Conservation (phyloP, 2,797 vertebrate genomes). For the Fratercula arctica region DNA sequence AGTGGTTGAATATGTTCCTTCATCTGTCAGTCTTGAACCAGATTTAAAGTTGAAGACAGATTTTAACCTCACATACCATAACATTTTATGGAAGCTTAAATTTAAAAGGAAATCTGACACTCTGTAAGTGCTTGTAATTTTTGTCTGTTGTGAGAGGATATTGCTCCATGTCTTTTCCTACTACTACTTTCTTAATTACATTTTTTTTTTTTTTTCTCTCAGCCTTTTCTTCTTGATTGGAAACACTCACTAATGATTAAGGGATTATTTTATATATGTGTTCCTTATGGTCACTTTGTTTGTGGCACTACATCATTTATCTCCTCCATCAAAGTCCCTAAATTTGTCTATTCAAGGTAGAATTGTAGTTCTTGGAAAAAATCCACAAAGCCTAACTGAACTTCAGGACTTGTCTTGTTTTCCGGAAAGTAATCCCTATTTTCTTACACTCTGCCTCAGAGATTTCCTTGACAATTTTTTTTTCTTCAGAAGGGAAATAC, state of each 20-base stretch:
- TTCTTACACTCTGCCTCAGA: neutral
- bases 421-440: conserved; percentile 25
- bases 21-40: neutral
- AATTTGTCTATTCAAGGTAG: conserved; percentile 38
- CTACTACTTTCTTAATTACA: neutral
- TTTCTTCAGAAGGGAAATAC: conserved; percentile 10
- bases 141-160: neutral
- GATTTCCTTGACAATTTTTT: neutral
- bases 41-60: neutral
- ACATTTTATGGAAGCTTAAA: neutral
- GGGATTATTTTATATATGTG: conserved; percentile 51
- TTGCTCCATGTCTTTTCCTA: neutral
- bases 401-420: conserved; percentile 38
- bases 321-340: conserved; percentile 16
- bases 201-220: neutral
- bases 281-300: conserved; percentile 51
- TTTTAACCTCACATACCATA: neutral
- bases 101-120: neutral
- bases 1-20: neutral
- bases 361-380: conserved; percentile 59
- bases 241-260: conserved; percentile 53
- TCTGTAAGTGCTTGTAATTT: neutral
- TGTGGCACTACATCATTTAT: conserved; percentile 42
- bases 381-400: conserved; percentile 52
- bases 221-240: conserved; percentile 32